These are phyloP conservation scores for Podarcis cretensis DNA, from an alignment of 2,113 vertebrate species.

Conservation along the genomic window DNA sequence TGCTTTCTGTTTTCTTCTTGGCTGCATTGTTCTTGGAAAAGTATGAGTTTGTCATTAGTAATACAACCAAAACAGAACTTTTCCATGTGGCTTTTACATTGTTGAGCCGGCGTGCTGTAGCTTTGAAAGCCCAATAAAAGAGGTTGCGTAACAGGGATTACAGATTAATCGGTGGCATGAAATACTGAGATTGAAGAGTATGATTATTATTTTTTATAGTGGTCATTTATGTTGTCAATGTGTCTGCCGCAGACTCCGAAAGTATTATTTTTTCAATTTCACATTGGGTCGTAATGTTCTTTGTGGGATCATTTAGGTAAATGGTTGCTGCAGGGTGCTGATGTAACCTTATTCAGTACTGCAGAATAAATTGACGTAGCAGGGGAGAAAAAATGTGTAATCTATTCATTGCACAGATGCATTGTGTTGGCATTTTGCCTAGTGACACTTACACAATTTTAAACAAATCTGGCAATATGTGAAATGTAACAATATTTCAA, in stretches of 20 bases:
- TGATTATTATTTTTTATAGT: neutral
- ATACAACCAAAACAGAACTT: neutral
- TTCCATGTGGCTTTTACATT: conserved; percentile 25
- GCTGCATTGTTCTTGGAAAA: neutral
- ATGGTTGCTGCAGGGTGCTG: neutral
- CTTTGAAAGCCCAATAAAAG: neutral
- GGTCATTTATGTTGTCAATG: neutral
- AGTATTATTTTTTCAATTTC: neutral
- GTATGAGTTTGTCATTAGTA: conserved; percentile 6
- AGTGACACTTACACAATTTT: neutral
- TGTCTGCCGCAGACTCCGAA: neutral
- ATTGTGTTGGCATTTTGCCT: neutral
- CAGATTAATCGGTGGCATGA: neutral
- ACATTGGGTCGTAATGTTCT: neutral
- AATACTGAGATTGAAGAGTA: neutral
- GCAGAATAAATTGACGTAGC: neutral
- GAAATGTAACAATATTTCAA: neutral
- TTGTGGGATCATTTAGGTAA: neutral
- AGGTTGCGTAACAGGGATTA: neutral
- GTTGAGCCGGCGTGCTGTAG: neutral
- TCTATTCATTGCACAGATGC: neutral
- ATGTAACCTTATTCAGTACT: neutral
- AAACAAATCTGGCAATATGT: neutral
- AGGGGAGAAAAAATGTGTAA: too few relatives aligned
- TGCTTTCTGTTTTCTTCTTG: neutral